These are phyloP conservation scores for Platorchestia sp. DNA, from an alignment of 1,140 invertebrate species.

Conservation along the genomic window DNA sequence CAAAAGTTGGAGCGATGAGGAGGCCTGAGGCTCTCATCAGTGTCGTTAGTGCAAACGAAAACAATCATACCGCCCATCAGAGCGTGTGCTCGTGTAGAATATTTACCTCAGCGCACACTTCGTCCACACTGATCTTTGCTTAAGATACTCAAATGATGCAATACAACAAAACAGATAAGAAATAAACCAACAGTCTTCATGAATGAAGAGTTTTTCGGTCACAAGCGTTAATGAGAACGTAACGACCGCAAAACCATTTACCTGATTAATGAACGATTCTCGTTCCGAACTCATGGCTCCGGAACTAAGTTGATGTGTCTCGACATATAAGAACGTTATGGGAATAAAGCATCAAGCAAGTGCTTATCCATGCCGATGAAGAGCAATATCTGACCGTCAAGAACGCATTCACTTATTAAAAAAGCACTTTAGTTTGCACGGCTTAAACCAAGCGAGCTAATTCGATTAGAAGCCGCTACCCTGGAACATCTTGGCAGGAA, in stretches of 20 bases:
- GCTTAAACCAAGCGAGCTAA: neutral
- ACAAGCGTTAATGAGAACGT: neutral
- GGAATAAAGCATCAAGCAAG: neutral
- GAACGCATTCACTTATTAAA: neutral
- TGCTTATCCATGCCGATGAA: neutral
- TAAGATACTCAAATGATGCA: neutral
- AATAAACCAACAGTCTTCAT: neutral
- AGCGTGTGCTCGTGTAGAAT: neutral
- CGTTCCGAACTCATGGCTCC: neutral
- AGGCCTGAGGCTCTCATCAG: neutral
- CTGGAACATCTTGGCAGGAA: neutral
- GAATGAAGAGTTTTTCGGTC: neutral
- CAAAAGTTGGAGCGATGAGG: conserved; percentile 21
- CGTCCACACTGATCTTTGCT: neutral
- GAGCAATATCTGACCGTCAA: neutral
- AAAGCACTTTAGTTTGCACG: neutral
- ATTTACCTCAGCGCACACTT: neutral
- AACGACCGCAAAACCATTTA: neutral
- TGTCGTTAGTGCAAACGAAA: neutral
- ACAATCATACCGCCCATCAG: neutral
- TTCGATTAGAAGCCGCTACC: neutral
- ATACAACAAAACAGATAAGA: neutral
- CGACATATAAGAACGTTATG: neutral
- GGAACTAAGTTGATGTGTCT: neutral
- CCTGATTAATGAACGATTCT: neutral